These are phyloP conservation scores for Aquatica leii DNA, from an alignment of 2,888 invertebrate species.

Conservation along the genomic window DNA sequence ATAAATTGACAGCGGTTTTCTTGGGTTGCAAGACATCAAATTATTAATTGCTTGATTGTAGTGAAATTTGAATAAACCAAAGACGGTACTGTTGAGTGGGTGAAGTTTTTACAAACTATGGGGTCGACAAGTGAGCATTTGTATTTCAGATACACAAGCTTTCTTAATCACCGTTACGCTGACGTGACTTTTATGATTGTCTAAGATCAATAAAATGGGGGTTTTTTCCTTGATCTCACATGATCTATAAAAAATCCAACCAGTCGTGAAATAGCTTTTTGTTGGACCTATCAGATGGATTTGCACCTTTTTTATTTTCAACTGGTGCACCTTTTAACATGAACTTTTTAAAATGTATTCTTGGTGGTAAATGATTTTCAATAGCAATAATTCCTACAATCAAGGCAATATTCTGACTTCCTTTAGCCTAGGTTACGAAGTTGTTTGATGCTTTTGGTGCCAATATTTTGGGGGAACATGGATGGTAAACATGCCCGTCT, in stretches of 20 bases:
- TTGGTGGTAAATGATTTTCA: slow-evolving; percentile 45
- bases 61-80: slow-evolving; percentile 12
- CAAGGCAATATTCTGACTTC: background rate
- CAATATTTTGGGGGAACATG: too few relatives aligned
- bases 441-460: too few relatives aligned
- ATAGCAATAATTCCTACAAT: slow-evolving; percentile 45
- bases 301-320: background rate
- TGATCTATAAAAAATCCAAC: slow-evolving; percentile 6
- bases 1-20: slow-evolving; percentile 15
- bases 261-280: background rate
- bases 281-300: background rate
- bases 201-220: slow-evolving; percentile 13
- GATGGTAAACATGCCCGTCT: too few relatives aligned
- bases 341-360: background rate
- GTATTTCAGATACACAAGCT: slow-evolving; percentile 12
- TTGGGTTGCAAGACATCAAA: slow-evolving; percentile 10
- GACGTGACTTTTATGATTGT: slow-evolving; percentile 15
- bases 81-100: slow-evolving; percentile 14
- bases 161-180: slow-evolving; percentile 16
- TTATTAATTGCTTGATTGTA: slow-evolving; percentile 14
- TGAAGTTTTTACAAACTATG: slow-evolving; percentile 14
- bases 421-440: too few relatives aligned
- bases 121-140: slow-evolving; percentile 13
- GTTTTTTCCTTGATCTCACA: background rate
- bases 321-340: too few relatives aligned